Evolutionary conservation across 2,797 vertebrate species (phyloP).

Genomic region (Lacerta viridis): DNA sequence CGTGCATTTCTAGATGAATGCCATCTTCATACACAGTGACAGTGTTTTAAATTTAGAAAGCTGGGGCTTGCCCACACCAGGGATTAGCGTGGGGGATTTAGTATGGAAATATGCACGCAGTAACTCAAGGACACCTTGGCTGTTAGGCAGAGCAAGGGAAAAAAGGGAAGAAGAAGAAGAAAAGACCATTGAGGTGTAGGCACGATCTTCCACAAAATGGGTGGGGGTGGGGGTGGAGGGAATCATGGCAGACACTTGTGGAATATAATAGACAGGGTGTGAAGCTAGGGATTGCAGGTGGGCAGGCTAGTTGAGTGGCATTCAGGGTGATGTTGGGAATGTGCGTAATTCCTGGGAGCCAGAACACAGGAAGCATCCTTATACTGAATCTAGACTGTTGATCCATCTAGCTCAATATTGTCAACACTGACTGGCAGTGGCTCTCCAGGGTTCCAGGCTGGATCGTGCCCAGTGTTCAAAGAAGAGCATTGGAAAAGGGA

Average conservation of each 20-base stretch:
- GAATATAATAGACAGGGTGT: neutral
- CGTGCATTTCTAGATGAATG: slow-evolving; percentile 37
- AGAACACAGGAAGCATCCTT: too few species aligned
- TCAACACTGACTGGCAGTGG: too few species aligned
- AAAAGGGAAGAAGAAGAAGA: neutral
- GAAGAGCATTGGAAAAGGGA: neutral
- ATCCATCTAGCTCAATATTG: too few species aligned
- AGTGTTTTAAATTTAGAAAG: slow-evolving; percentile 18
- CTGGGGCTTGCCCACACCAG: neutral
- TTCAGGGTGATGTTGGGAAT: neutral
- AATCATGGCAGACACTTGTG: neutral
- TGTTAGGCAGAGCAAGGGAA: neutral
- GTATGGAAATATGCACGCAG: slow-evolving; percentile 24
- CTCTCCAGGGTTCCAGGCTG: neutral
- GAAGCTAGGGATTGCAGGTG: neutral
- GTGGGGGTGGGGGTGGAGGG: too few species aligned
- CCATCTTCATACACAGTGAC: neutral
- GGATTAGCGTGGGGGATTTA: neutral
- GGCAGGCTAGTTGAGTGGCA: neutral
- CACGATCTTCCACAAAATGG: neutral
- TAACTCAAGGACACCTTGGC: slow-evolving; percentile 30
- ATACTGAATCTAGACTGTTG: too few species aligned
- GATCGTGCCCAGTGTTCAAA: neutral
- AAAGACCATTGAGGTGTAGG: neutral
- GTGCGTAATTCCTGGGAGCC: neutral